These are phyloP conservation scores for Tokudaia tokunoshimensis DNA, from an alignment of 2,797 vertebrate genomes.

Conservation along the genomic window DNA sequence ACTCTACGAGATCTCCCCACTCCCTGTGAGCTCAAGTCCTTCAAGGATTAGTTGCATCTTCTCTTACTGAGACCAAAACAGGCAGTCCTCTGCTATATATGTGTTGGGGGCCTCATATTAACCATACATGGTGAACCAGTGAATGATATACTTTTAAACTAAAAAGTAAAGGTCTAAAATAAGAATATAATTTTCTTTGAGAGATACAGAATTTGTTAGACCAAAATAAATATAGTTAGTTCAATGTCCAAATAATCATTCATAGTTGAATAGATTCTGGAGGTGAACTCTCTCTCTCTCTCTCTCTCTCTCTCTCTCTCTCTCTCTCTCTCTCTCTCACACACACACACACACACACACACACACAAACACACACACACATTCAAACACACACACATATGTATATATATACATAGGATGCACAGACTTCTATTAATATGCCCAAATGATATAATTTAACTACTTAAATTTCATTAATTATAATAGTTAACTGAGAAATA, in stretches of 20 bases:
- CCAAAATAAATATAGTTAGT: background rate
- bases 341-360: too few species aligned
- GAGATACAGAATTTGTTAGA: background rate
- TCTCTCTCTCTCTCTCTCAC: too few species aligned
- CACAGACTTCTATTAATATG: background rate
- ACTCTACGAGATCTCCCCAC: too few species aligned
- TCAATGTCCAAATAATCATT: background rate
- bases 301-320: too few species aligned
- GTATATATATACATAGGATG: too few species aligned
- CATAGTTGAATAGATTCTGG: background rate
- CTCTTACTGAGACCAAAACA: too few species aligned
- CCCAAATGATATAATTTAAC: background rate
- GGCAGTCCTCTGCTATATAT: too few species aligned
- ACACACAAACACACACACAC: too few species aligned
- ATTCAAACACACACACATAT: too few species aligned
- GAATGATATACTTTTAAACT: background rate
- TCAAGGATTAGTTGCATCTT: too few species aligned
- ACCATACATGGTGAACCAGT: background rate
- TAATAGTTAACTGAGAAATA: background rate
- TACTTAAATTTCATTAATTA: background rate
- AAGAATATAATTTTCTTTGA: background rate
- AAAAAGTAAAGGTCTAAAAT: slow-evolving; percentile 2
- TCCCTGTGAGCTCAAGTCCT: too few species aligned
- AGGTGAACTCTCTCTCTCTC: background rate
- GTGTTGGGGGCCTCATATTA: too few species aligned